Evolutionary conservation across 2,888 invertebrate genomes (phyloP).

Genomic region (Augiades crinisus): DNA sequence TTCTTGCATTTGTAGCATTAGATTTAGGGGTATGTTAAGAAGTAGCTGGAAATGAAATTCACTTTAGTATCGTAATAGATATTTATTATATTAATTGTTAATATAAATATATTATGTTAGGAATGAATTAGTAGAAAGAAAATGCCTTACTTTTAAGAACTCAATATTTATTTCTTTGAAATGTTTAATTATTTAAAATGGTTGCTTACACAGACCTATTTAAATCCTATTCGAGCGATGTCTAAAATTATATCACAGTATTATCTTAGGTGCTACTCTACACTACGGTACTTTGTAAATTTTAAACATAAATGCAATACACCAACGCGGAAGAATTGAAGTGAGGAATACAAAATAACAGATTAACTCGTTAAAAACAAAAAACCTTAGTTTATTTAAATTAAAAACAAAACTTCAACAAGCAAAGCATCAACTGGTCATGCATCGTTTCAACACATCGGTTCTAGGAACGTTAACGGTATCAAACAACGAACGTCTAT

Average conservation of each 20-base stretch:
- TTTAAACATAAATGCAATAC: slow-evolving; percentile 56
- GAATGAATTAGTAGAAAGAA: slow-evolving; percentile 4
- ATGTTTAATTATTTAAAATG: slow-evolving; percentile 22
- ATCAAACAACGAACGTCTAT: slow-evolving; percentile 67
- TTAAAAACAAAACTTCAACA: slow-evolving; percentile 74
- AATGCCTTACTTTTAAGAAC: slow-evolving; percentile 15
- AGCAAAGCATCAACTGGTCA: slow-evolving; percentile 67
- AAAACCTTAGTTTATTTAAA: slow-evolving; percentile 73
- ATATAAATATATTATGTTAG: not conserved
- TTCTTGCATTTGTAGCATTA: not conserved
- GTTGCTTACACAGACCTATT: slow-evolving; percentile 34
- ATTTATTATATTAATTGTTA: too few relatives aligned
- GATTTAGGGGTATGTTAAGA: too few relatives aligned
- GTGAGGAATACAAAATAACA: slow-evolving; percentile 69
- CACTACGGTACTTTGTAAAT: slow-evolving; percentile 48
- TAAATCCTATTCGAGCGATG: slow-evolving; percentile 41
- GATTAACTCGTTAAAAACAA: slow-evolving; percentile 53
- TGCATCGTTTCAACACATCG: slow-evolving; percentile 65
- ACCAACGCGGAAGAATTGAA: slow-evolving; percentile 67
- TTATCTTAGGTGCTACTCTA: slow-evolving; percentile 60
- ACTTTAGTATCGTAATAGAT: too few relatives aligned
- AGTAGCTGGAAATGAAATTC: too few relatives aligned
- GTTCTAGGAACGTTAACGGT: slow-evolving; percentile 75
- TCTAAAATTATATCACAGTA: slow-evolving; percentile 59
- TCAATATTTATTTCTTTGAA: slow-evolving; percentile 26